A percentile compares a stretch with the other conserved stretches of the same genome.
Conservation (phyloP, 1,140 invertebrate genomes). For the Drosophila arawakana region DNA sequence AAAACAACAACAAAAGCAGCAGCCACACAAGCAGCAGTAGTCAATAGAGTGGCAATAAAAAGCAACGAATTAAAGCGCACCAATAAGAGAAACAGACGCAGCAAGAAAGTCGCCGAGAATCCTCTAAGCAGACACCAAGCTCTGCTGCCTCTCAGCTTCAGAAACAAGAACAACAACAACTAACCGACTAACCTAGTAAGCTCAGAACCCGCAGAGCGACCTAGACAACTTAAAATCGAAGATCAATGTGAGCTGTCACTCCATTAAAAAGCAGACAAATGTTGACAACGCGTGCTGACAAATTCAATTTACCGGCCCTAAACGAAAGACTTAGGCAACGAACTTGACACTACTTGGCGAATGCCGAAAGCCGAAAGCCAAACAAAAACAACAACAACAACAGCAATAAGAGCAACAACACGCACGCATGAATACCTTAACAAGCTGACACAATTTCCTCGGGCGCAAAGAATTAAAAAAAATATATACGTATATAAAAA, state of each 20-base stretch:
- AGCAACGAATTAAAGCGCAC: slow-evolving; percentile 52
- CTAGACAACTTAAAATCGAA: slow-evolving; percentile 44
- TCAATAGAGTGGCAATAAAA: slow-evolving; percentile 21
- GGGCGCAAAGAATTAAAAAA: slow-evolving; percentile 77
- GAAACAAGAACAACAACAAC: slow-evolving; percentile 56
- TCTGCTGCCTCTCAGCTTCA: neutral
- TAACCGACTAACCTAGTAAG: slow-evolving; percentile 82
- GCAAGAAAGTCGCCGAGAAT: slow-evolving; percentile 75
- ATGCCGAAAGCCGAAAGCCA: slow-evolving; percentile 3
- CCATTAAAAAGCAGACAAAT: slow-evolving; percentile 22
- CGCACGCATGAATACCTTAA: slow-evolving; percentile 53
- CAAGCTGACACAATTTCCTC: slow-evolving; percentile 78
- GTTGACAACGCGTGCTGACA: slow-evolving; percentile 41
- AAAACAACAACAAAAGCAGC: slow-evolving; percentile 18
- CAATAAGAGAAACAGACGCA: slow-evolving; percentile 60
- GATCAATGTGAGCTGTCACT: slow-evolving; percentile 16
- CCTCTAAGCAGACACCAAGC: slow-evolving; percentile 49
- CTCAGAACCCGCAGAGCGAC: slow-evolving; percentile 74
- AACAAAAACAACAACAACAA: slow-evolving; percentile 24
- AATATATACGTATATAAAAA: slow-evolving; percentile 28
- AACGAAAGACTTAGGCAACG: slow-evolving; percentile 75
- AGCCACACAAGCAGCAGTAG: slow-evolving; percentile 16
- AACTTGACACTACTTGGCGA: slow-evolving; percentile 46
- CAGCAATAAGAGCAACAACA: slow-evolving; percentile 21
- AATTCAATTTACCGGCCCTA: slow-evolving; percentile 66